Evolutionary conservation across 2,113 vertebrate genomes (phyloP).

Genomic region (Macquaria ambigua): DNA sequence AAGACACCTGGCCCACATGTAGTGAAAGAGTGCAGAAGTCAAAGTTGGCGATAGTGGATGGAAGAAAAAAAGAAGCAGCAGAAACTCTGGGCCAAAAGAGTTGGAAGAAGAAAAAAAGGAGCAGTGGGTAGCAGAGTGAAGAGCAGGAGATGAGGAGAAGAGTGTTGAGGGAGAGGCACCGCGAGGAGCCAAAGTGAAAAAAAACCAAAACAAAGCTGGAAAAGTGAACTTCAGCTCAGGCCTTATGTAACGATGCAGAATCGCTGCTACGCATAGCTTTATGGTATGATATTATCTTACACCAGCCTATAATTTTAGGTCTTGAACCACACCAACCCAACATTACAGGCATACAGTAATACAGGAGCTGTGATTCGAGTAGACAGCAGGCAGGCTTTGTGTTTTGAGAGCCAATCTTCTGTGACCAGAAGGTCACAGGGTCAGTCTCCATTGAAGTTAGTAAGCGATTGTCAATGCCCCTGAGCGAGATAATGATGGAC

Average conservation of each 20-base stretch:
- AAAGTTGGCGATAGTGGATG: conserved; percentile 30
- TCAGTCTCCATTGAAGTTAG: conserved; percentile 8
- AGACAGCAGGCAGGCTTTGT: background rate
- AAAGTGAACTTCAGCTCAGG: conserved; percentile 50
- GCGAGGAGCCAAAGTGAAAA: conserved; percentile 1
- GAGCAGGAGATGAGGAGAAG: conserved; percentile 22
- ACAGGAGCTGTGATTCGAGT: background rate
- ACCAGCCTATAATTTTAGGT: conserved; percentile 12
- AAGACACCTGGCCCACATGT: conserved; percentile 26
- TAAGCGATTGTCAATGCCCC: background rate
- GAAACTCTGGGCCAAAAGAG: conserved; percentile 43
- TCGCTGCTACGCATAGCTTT: conserved; percentile 1
- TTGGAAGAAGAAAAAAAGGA: conserved; percentile 33
- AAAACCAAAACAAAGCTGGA: conserved; percentile 2
- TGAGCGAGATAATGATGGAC: conserved; percentile 21
- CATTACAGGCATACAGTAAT: background rate
- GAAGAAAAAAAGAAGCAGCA: conserved; percentile 18
- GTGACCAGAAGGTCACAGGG: conserved; percentile 21
- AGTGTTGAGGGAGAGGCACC: conserved; percentile 24
- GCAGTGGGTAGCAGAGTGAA: conserved; percentile 29
- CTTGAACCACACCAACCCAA: conserved; percentile 13
- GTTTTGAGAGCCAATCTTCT: background rate
- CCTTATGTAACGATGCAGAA: conserved; percentile 45
- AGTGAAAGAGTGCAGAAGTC: conserved; percentile 28
- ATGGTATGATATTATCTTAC: conserved; percentile 20